Evolutionary conservation across 2,113 vertebrate genomes (phyloP), one percentile per base, ranked within the genome.

Genomic region (Elephas maximus): DNA sequence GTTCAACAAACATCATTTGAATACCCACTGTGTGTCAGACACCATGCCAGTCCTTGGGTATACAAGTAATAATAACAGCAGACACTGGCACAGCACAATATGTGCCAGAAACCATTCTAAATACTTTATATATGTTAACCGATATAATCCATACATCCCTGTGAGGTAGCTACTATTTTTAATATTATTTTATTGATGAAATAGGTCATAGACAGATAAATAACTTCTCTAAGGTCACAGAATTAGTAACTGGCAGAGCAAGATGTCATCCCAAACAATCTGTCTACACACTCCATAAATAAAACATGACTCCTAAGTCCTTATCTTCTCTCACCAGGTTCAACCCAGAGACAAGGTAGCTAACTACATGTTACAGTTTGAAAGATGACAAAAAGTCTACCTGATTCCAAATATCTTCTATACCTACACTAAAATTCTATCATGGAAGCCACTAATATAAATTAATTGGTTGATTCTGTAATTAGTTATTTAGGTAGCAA

Each of bases 291-390:
- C 41, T 67, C 37, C 11, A 74, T 96, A 41, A 97, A 95, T 96
- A 95, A 93, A 95, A 92, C 37, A 88, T 85, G 51, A 92, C 62
- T 90, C 77, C 41, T 80, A 73, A 57, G 53, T 74, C 45, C 23
- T 97, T 91, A 85, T 53, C 77, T 73, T 78, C 92, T 90, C 77
- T 94, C 77, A 79, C 65, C 71, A 96, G 51, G 62, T 71, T 96
- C 88, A 92, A 78, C 90, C 20, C 53, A 6, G 12, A 93, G n/a
- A 88, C 7, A 84, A 94, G 90, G 69, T 92, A 41, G 73, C 57
- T 88, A n/a, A 81, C 45, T 51, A 48, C 30, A 44, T 41, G 24
- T 10, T 69, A 62, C 10, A 69, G 65, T 90, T 67, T 81, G 65
- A 96, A 90, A 93, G 5, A 67, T 71, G 15, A 78, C 82, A 45